These are phyloP conservation scores for Euglossa dilemma DNA, from an alignment of 1,140 invertebrate species.

Conservation along the genomic window DNA sequence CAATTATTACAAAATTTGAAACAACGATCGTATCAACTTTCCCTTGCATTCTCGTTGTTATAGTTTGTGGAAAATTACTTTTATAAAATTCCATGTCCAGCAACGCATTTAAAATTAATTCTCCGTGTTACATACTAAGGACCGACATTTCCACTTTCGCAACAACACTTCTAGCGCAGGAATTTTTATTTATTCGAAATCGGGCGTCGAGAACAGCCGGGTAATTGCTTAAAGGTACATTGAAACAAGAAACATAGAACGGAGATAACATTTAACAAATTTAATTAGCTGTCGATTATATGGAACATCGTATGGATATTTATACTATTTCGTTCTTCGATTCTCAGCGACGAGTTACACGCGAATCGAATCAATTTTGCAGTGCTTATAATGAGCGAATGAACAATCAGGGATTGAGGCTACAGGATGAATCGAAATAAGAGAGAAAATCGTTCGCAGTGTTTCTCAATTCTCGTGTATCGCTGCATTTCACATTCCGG, in stretches of 20 bases:
- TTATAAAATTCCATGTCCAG: too few species aligned
- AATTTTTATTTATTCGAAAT: background rate
- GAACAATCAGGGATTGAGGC: background rate
- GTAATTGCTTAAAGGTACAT: background rate
- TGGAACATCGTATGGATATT: background rate
- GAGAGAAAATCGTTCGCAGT: background rate
- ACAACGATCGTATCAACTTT: too few species aligned
- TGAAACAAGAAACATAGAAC: background rate
- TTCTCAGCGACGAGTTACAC: background rate
- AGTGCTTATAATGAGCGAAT: background rate
- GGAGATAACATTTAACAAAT: background rate
- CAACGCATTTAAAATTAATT: too few species aligned
- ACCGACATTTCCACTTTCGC: too few species aligned
- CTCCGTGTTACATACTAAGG: too few species aligned
- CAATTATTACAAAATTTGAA: too few species aligned
- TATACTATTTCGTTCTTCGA: too few species aligned
- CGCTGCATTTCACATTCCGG: too few species aligned
- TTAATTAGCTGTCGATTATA: background rate
- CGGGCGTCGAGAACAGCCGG: background rate
- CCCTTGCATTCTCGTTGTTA: too few species aligned
- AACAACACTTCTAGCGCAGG: background rate
- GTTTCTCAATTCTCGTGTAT: too few species aligned
- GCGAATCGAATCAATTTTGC: background rate
- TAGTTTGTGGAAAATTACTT: too few species aligned
- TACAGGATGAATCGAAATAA: too few species aligned